Evolutionary conservation across 2,797 vertebrate genomes (phyloP).

Genomic region (Cetoscarus ocellatus): DNA sequence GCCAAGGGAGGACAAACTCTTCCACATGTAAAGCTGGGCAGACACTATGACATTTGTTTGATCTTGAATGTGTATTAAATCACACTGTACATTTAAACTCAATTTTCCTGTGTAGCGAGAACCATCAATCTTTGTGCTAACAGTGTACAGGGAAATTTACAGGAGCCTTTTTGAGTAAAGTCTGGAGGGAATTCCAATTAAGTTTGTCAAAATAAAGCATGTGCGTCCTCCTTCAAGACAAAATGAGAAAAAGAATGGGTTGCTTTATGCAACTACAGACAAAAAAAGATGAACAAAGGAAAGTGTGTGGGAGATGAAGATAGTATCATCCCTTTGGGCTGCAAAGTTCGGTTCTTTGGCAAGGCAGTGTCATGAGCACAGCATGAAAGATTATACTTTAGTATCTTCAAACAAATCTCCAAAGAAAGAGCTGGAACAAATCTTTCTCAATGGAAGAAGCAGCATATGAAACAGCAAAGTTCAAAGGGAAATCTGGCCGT

Average conservation of each 20-base stretch:
- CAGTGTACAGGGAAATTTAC: background rate
- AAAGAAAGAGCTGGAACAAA: background rate
- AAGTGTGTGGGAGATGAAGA: slow-evolving; percentile 11
- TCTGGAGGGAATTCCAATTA: slow-evolving; percentile 2
- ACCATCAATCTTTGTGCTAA: background rate
- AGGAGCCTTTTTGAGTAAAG: background rate
- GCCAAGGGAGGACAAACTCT: slow-evolving; percentile 14
- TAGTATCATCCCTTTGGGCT: background rate
- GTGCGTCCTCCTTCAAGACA: slow-evolving; percentile 10
- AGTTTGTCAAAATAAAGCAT: slow-evolving; percentile 27
- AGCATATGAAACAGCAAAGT: background rate
- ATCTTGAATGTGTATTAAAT: background rate
- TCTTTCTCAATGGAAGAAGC: background rate
- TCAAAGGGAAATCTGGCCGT: background rate
- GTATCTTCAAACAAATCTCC: background rate
- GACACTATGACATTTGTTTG: background rate
- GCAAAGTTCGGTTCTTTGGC: background rate
- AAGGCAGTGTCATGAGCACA: background rate
- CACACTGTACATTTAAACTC: background rate
- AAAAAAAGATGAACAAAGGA: background rate
- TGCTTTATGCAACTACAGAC: background rate
- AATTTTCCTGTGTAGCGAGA: background rate
- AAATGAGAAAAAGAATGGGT: background rate
- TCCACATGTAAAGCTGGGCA: background rate
- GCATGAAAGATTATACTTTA: background rate